A percentile compares a stretch with the other conserved stretches of the same genome.
Evolutionary conservation across 2,797 vertebrate species (phyloP).

Genomic region (Coregonus sp.): DNA sequence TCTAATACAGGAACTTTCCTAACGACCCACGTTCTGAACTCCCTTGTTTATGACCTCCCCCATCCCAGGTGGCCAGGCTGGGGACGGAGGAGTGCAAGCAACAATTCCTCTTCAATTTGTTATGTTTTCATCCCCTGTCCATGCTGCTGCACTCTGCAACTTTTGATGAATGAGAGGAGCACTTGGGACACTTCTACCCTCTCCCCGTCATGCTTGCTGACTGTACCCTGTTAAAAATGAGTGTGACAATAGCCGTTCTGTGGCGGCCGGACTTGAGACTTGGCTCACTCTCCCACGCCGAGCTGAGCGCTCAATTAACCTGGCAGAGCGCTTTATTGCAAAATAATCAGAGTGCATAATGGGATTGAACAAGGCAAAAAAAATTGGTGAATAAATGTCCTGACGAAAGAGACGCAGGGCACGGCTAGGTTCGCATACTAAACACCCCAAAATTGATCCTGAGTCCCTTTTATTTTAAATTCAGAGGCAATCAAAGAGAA

Average conservation of each 20-base stretch:
- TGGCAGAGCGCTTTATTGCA: conserved; percentile 26
- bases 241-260: conserved; percentile 27
- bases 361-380: conserved; percentile 16
- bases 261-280: neutral
- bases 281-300: conserved; percentile 1
- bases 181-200: conserved; percentile 37
- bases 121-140: conserved; percentile 29
- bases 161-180: conserved; percentile 55
- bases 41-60: conserved; percentile 33
- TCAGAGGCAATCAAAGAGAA: neutral
- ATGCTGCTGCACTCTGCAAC: conserved; percentile 16
- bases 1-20: conserved; percentile 34
- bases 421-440: neutral
- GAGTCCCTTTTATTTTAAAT: neutral
- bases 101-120: conserved; percentile 40
- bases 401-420: neutral
- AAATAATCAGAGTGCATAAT: conserved; percentile 34
- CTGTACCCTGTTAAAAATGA: conserved; percentile 24
- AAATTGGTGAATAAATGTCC: conserved; percentile 20
- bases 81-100: conserved; percentile 20
- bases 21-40: conserved; percentile 34
- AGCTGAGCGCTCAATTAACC: conserved; percentile 42
- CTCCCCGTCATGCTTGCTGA: conserved; percentile 35
- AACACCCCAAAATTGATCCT: conserved; percentile 21
- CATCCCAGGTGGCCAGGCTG: conserved; percentile 16